These are phyloP conservation scores for Germaria angustata DNA, from an alignment of 2,888 invertebrate genomes.

Conservation along the genomic window DNA sequence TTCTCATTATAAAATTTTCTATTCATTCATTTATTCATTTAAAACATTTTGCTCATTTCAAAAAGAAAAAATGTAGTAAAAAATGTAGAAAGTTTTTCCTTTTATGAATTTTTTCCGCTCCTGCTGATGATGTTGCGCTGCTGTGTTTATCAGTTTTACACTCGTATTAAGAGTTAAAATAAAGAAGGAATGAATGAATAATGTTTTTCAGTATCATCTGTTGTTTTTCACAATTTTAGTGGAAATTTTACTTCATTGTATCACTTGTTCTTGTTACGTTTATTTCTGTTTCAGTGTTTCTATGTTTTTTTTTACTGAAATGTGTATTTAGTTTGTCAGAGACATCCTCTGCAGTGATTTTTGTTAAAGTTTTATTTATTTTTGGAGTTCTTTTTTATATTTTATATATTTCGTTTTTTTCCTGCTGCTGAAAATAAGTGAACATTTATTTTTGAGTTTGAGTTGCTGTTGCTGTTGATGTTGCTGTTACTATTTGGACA, in stretches of 20 bases:
- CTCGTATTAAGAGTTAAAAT: constrained; percentile 4
- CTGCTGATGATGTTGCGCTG: constrained; percentile 15
- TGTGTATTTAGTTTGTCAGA: constrained; percentile 41
- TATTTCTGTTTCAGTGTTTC: constrained; percentile 2
- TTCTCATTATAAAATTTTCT: constrained; percentile 41
- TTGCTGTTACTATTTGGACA: neutral
- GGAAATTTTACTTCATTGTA: constrained; percentile 58
- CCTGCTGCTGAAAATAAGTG: constrained; percentile 23
- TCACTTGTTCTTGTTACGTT: constrained; percentile 54
- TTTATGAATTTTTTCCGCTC: neutral
- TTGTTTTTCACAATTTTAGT: constrained; percentile 57
- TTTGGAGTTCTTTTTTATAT: neutral
- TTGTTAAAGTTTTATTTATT: constrained; percentile 36
- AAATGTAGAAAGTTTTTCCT: constrained; percentile 11
- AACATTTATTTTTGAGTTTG: constrained; percentile 20
- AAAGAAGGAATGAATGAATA: constrained; percentile 1
- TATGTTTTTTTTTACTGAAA: neutral
- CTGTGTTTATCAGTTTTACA: constrained; percentile 34
- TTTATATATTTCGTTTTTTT: neutral
- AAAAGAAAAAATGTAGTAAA: neutral
- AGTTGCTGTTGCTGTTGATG: neutral
- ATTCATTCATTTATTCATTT: constrained; percentile 47
- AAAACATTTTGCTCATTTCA: constrained; percentile 39
- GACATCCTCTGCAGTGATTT: constrained; percentile 50
- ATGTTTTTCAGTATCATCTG: constrained; percentile 45